Conservation (phyloP, 2,888 invertebrate genomes). For the Xanthia icteritia region DNA sequence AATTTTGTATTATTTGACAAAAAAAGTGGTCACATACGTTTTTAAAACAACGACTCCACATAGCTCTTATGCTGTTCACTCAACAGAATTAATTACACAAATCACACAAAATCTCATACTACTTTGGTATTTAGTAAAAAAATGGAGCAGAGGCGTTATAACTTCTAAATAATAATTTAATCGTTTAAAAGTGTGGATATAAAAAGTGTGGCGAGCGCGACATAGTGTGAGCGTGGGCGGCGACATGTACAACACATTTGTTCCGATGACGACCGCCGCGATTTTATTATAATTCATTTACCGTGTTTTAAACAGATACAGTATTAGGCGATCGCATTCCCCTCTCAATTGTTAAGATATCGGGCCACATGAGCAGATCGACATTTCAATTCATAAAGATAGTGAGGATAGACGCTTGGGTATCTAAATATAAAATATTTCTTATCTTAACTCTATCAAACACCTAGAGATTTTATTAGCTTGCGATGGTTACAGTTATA, state of each 20-base stretch:
- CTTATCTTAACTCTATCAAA: slow-evolving; percentile 39
- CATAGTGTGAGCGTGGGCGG: slow-evolving; percentile 78
- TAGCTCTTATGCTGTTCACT: background rate
- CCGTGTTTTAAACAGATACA: slow-evolving; percentile 80
- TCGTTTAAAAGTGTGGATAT: slow-evolving; percentile 47
- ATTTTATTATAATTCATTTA: slow-evolving; percentile 89
- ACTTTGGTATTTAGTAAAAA: slow-evolving; percentile 13
- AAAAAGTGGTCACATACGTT: background rate
- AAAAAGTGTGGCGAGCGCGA: slow-evolving; percentile 69
- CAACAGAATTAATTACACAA: background rate
- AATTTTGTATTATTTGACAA: slow-evolving; percentile 1
- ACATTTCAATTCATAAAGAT: slow-evolving; percentile 57
- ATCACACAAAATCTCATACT: slow-evolving; percentile 8
- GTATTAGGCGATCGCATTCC: slow-evolving; percentile 64
- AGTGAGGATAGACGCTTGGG: slow-evolving; percentile 24
- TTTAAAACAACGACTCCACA: background rate
- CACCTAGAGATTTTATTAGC: slow-evolving; percentile 37
- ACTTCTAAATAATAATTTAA: slow-evolving; percentile 51
- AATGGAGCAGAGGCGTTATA: background rate
- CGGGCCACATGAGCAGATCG: slow-evolving; percentile 52
- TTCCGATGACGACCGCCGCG: slow-evolving; percentile 82
- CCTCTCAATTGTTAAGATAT: slow-evolving; percentile 59
- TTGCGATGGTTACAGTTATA: slow-evolving; percentile 27
- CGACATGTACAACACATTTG: slow-evolving; percentile 87
- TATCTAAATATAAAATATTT: slow-evolving; percentile 41